Base-by-base conservation (phyloP, 2,888 invertebrate genomes). In the Parochlus steinenii region DNA sequence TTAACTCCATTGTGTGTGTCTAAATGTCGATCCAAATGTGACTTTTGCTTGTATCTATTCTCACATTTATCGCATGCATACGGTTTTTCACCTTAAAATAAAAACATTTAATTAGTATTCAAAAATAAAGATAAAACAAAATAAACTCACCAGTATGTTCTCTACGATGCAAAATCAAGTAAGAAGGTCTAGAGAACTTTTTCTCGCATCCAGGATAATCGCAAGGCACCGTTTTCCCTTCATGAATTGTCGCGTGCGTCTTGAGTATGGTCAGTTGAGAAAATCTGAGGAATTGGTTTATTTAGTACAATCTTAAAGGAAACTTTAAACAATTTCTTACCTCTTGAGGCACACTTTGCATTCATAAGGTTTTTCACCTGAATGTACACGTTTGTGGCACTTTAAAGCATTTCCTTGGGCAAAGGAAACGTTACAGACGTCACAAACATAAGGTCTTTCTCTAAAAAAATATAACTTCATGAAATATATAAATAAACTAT, bases 221-320 rank as follows among this genome's bases (percentile, higher is more conserved):
- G 28, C 53, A 53, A 33, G 46, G 41, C 27, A 53, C 48, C 6
- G 48, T 50, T 41, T 52, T 52, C 15, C 47, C 52, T 43, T 49
- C 49, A 31, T 53, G 53, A 4, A 50, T 40, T 26, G 51, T 50
- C 28, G 51, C 49, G 31, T 53, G 53, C 2, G 52, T 53, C 16
- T 51, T 50, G 41, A 53, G 44, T 17, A 49, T 50, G 11, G 52
- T 52, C 36, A 50, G 49, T 36, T 53, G 52, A 32, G 49, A 50
- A 33, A 53, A 53, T 7, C 48, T 44, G n/a, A n/a, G n/a, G n/a
- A n/a, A n/a, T n/a, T n/a, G n/a, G n/a, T n/a, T n/a, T n/a, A n/a
- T 40, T 53, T 53, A 1, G 46, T 47, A 33, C 53, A 53, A 29
- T 49, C 44, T 36, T 48, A 11, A 6, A 29, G 7, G 16, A n/a